These are phyloP conservation scores for Platycercus adscitus DNA, from an alignment of 2,113 vertebrate species.

Conservation along the genomic window DNA sequence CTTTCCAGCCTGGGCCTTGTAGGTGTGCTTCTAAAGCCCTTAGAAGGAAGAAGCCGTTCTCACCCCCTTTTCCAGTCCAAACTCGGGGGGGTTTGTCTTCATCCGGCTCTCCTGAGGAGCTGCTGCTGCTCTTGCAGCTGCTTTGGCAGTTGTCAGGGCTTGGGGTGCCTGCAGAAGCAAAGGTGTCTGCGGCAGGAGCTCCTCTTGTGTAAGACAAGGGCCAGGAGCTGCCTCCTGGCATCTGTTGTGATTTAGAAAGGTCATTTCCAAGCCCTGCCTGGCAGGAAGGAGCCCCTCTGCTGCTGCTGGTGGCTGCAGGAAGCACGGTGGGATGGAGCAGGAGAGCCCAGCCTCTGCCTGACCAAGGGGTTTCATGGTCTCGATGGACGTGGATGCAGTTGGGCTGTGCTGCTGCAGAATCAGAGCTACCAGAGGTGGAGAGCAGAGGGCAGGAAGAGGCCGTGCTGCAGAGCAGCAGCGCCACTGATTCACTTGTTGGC, in stretches of 20 bases:
- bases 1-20: background rate
- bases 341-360: background rate
- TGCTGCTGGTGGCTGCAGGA: background rate
- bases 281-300: background rate
- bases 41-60: background rate
- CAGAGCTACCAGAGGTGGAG: background rate
- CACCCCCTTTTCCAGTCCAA: background rate
- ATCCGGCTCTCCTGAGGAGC: background rate
- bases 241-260: background rate
- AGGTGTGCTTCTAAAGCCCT: background rate
- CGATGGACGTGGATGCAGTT: fast-evolving
- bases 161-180: background rate
- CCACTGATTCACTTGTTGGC: fast-evolving
- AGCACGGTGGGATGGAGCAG: fast-evolving
- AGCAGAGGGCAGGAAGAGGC: background rate
- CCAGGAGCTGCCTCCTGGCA: background rate
- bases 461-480: background rate
- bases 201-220: background rate
- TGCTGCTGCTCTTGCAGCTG: background rate
- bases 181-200: background rate
- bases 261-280: background rate
- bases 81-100: background rate
- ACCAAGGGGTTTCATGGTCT: fast-evolving
- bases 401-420: background rate
- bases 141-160: background rate